A percentile compares a stretch with the other conserved stretches of the same genome.
Conservation (phyloP, 2,113 vertebrate species). For the Ia io region DNA sequence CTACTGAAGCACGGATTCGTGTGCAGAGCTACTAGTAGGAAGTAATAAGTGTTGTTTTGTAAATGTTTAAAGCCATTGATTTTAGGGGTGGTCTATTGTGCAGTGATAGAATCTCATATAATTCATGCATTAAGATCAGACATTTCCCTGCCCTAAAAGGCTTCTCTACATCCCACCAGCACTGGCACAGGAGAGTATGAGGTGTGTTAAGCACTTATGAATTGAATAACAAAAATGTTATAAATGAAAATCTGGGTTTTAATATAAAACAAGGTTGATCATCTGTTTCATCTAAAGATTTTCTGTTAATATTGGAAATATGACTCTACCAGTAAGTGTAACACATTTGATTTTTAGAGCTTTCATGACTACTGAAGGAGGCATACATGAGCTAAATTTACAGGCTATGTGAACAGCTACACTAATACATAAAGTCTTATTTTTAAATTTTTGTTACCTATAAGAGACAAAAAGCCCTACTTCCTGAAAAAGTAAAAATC, state of each 20-base stretch:
- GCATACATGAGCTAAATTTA: background rate
- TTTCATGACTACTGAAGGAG: background rate
- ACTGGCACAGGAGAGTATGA: background rate
- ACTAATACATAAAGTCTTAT: background rate
- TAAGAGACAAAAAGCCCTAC: background rate
- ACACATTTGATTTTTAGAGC: background rate
- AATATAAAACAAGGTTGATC: background rate
- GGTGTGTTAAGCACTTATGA: background rate
- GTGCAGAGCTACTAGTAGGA: background rate
- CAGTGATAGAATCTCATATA: background rate
- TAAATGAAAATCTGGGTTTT: slow-evolving; percentile 20
- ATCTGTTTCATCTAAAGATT: background rate
- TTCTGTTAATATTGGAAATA: background rate
- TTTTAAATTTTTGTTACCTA: background rate
- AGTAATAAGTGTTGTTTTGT: background rate
- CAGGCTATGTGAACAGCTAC: background rate
- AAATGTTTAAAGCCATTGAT: background rate
- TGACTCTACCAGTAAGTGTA: background rate
- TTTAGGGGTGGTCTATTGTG: background rate
- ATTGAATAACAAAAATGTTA: background rate
- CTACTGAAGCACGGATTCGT: too few relatives aligned
- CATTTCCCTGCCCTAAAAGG: background rate
- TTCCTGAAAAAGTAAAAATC: slow-evolving; percentile 1
- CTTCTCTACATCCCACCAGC: background rate
- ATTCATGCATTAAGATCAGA: background rate